Base-by-base conservation (phyloP, 2,888 invertebrate genomes). In the Erannis defoliaria region DNA sequence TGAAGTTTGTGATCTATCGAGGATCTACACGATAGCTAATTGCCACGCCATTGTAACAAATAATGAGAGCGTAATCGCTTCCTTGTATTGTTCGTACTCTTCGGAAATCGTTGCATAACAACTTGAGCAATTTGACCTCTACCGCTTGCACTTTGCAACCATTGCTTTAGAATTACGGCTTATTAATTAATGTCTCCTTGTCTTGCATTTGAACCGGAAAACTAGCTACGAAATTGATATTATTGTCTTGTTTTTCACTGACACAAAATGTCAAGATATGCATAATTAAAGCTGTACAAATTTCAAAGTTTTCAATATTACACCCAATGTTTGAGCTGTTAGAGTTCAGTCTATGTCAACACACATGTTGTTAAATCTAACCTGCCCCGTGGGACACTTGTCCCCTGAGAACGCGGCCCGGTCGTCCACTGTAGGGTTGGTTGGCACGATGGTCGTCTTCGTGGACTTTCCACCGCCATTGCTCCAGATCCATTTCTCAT, bases 401-500 rank as follows among this genome's bases (percentile, higher is more conserved):
- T 46, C 46, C 2, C 31, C 46, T 5, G 46, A n/a, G 12, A 46
- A 31, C n/a, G 31, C 31, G 12, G 46, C 29, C 21, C 46, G 16
- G 18, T 46, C 31, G 10, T 31, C 31, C 29, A 46, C 46, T 10
- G 31, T 46, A 9, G 18, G 18, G 10, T 16, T 18, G 0, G 16
- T 46, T 12, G 46, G 31, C 12, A 6, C 21, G 10, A 18, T 14
- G 8, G 31, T 29, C 0, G 46, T 31, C 9, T 46, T 46, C 21
- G 46, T 31, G 9, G 31, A 12, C 14, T 46, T 46, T 2, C 9
- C 31, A 12, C 23, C 31, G 6, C 1, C 31, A 12, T 18, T 46
- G 10, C 16, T 42, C 74, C 75, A 72, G 4, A 73, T 61, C 74
- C 74, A 73, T 19, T 55, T 68, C 0, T 73, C 72, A 0, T 65